These are phyloP conservation scores for Melanostigma gelatinosum DNA, from an alignment of 2,113 vertebrate genomes.

Conservation along the genomic window DNA sequence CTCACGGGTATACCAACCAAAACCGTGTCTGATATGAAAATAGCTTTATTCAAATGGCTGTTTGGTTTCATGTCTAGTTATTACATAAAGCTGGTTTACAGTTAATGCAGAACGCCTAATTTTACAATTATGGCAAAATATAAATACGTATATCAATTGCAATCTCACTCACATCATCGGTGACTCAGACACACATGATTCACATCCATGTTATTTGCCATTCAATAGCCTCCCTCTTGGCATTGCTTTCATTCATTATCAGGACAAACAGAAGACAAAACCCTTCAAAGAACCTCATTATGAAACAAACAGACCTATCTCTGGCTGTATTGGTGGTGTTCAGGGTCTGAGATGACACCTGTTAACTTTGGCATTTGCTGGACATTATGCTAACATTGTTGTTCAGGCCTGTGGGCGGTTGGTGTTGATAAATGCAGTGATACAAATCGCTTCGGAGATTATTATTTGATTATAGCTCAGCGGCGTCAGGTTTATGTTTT, in stretches of 20 bases:
- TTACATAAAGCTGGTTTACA: conserved; percentile 3
- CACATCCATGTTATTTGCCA: background rate
- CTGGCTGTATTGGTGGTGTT: background rate
- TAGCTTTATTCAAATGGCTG: conserved; percentile 57
- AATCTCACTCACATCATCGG: background rate
- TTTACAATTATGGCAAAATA: background rate
- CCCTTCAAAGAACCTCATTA: conserved; percentile 8
- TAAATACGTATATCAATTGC: background rate
- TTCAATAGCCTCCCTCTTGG: conserved; percentile 9
- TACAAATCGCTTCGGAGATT: background rate
- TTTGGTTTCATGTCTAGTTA: conserved; percentile 34
- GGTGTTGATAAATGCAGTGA: background rate
- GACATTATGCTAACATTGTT: conserved; percentile 5
- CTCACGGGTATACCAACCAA: conserved; percentile 1
- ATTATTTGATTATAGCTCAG: conserved; percentile 17
- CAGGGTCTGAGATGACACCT: background rate
- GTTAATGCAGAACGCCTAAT: background rate
- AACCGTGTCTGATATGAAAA: conserved; percentile 20
- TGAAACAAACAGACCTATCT: conserved; percentile 10
- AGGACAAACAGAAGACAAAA: conserved; percentile 16
- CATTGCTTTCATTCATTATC: background rate
- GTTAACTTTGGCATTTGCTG: conserved; percentile 10
- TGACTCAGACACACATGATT: conserved; percentile 1
- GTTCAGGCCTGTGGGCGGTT: background rate
- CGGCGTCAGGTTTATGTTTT: conserved; percentile 2